Evolutionary conservation across 2,797 vertebrate species (phyloP).

Genomic region (Myotis daubentonii): DNA sequence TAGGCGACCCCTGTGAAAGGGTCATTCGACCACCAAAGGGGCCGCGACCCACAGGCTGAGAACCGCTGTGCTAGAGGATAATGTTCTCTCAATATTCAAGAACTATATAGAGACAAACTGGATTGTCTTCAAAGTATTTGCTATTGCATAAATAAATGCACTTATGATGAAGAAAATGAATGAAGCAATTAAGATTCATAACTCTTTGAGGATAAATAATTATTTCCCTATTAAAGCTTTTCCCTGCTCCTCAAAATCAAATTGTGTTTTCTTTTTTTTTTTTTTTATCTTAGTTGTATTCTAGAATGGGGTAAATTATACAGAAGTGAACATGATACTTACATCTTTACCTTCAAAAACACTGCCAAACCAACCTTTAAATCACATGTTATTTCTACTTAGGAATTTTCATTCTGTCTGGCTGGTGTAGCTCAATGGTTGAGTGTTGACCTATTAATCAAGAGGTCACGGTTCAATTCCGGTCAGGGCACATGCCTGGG

Average conservation of each 20-base stretch:
- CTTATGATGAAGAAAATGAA: not conserved
- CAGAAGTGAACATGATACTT: not conserved
- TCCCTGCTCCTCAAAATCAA: not conserved
- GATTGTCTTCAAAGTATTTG: not conserved
- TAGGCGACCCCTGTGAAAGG: too few species aligned
- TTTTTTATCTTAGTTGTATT: not conserved
- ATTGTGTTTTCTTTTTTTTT: not conserved
- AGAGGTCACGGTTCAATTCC: not conserved
- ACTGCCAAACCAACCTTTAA: not conserved
- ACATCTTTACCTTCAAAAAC: slow-evolving; percentile 28
- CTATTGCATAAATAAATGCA: not conserved
- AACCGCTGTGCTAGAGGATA: not conserved
- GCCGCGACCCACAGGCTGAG: too few species aligned
- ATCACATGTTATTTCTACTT: slow-evolving; percentile 43
- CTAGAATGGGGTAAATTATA: not conserved
- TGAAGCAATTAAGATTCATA: slow-evolving; percentile 33
- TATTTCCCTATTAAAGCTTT: slow-evolving; percentile 20
- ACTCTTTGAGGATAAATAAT: slow-evolving; percentile 3
- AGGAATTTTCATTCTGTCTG: not conserved
- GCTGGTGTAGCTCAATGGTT: not conserved
- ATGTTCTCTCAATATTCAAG: not conserved
- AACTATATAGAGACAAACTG: not conserved
- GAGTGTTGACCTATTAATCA: not conserved
- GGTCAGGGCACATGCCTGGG: not conserved
- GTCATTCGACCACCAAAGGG: too few species aligned